These are phyloP conservation scores for Epirrhoe alternata DNA, from an alignment of 2,888 invertebrate genomes.

Conservation along the genomic window DNA sequence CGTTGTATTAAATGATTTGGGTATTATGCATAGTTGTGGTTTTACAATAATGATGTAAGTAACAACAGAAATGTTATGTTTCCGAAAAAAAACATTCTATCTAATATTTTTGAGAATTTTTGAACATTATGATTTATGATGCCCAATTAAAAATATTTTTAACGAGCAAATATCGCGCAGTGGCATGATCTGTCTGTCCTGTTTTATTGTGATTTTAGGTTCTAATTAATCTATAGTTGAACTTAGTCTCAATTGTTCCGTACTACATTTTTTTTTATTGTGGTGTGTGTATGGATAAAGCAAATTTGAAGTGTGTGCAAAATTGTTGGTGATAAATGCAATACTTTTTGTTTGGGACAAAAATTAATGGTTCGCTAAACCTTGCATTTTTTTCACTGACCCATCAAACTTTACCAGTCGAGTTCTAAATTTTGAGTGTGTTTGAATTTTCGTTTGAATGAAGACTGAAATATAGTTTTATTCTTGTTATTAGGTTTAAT, in stretches of 20 bases:
- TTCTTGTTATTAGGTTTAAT: slow-evolving; percentile 62
- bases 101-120: not conserved
- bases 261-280: slow-evolving; percentile 34
- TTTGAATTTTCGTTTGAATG: slow-evolving; percentile 68
- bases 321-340: slow-evolving; percentile 23
- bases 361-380: slow-evolving; percentile 31
- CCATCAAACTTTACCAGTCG: slow-evolving; percentile 36
- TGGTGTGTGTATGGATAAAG: slow-evolving; percentile 25
- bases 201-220: slow-evolving; percentile 49
- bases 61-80: not conserved
- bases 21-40: not conserved
- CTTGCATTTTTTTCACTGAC: slow-evolving; percentile 36
- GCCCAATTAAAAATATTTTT: slow-evolving; percentile 51
- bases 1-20: not conserved
- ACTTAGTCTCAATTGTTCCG: slow-evolving; percentile 38
- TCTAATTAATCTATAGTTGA: slow-evolving; percentile 40
- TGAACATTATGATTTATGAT: not conserved
- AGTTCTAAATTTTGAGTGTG: slow-evolving; percentile 48
- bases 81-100: not conserved
- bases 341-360: slow-evolving; percentile 38
- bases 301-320: slow-evolving; percentile 19
- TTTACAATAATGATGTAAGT: not conserved
- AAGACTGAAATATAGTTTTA: slow-evolving; percentile 78
- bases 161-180: slow-evolving; percentile 47
- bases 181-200: slow-evolving; percentile 49